Evolutionary conservation across 1,140 invertebrate species (phyloP).

Genomic region (Procambarus virginalis): DNA sequence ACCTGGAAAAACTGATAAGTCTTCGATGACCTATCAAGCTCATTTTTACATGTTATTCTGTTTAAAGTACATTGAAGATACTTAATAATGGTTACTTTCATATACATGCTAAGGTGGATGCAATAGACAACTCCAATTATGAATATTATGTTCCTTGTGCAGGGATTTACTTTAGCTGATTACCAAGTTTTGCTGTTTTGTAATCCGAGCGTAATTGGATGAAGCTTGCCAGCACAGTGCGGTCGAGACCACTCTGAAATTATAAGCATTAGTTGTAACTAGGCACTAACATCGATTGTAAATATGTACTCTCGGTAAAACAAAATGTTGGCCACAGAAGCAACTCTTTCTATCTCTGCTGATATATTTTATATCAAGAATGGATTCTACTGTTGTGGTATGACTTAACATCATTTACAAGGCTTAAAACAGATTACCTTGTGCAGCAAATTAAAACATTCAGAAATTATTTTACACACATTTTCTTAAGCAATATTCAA

Average conservation of each 20-base stretch:
- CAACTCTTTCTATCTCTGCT: neutral
- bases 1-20: neutral
- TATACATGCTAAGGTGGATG: neutral
- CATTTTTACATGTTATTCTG: no score
- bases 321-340: neutral
- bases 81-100: neutral
- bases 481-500: neutral
- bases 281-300: no score
- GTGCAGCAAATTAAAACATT: neutral
- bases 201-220: slow-evolving; percentile 95
- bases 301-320: no score
- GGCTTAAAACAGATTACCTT: neutral
- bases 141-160: neutral
- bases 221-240: slow-evolving; percentile 90
- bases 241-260: slow-evolving; percentile 87
- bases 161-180: slow-evolving; percentile 66
- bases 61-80: no score
- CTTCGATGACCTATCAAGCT: neutral
- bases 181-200: slow-evolving; percentile 86
- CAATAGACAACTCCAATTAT: neutral
- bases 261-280: slow-evolving; percentile 16
- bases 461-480: neutral
- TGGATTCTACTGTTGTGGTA: neutral
- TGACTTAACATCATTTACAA: neutral
- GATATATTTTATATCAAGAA: neutral